Base-by-base conservation (phyloP, 2,113 vertebrate species). In the Blennius ocellaris region DNA sequence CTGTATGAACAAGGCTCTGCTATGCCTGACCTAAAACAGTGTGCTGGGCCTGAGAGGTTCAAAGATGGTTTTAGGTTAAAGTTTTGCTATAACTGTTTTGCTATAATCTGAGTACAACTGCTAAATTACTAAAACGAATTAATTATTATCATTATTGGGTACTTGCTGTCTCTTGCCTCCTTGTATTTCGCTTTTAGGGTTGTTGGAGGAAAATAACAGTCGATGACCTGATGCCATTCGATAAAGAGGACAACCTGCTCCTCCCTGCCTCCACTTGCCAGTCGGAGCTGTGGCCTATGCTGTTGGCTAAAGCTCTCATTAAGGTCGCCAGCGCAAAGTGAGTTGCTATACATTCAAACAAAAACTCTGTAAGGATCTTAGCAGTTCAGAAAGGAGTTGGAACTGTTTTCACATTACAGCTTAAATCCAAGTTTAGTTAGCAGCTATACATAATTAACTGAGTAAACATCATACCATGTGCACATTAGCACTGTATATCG, bases 261-360 rank as follows among this genome's bases (percentile, higher is more conserved):
- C 95, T 99, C 50, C 98, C 97, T 59, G 86, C 93, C 68, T 95
- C 96, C 79, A 80, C 93, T 9, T 93, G 72, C 86, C 87, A 93
- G 40, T 82, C 78, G 80, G 97, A 99, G 87, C 94, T 99, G 61
- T 99, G 98, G 98, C 97, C 98, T 39, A 94, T 99, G 96, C 81
- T 99, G 76, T 77, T 99, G 85, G 91, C 94, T 67, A 99, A 99
- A 92, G 97, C 94, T 59, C 92, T 99, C 53, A 94, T 99, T 88
- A 99, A 99, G 81, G 79, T 99, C 71, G 94, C 95, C 81, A 96
- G 91, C 81, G 90, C 93, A 73, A 95, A 96, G 98, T 99, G 93
- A 84, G 96, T 94, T 83, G 62, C 47, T 58, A 11, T 43, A 10
- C 14, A 54, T 65, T 73, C 15, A 43, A 50, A 12, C 17, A 15